Base-by-base conservation (phyloP, 2,888 invertebrate species). In the Drosophila mettleri region DNA sequence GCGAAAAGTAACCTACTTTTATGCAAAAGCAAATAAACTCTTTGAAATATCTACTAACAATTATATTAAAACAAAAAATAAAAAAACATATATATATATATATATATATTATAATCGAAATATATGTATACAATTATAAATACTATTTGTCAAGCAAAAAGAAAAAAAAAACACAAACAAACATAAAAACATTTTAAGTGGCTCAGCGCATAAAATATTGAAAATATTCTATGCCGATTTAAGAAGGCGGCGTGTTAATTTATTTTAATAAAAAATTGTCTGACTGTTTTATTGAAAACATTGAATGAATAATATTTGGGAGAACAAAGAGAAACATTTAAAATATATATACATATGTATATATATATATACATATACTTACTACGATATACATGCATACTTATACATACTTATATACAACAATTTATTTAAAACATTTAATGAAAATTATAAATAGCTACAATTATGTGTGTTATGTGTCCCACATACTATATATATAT, bases 151-250 rank as follows among this genome's bases (percentile, higher is more conserved):
- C 64, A 69, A 78, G 76, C 74, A 66, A 31, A 34, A 22, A 33
- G 4, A 14, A 74, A 78, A 68, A 27, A 27, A n/a, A 10, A 16
- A 43, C 24, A n/a, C 12, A 65, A 18, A n/a, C n/a, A n/a, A n/a
- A n/a, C n/a, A n/a, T n/a, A n/a, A 46, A 27, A 34, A 22, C 22
- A 76, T 77, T 65, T 69, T 55, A 86, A 87, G 83, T 82, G 89
- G 89, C 90, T 90, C 89, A 90, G 89, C 75, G 87, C 90, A 86
- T 82, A 81, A 87, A 78, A 85, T 85, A 89, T 89, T 86, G 49
- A 24, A 74, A 89, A 88, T 79, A 87, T 88, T 78, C 45, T 71
- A 78, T 88, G 88, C 69, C 74, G 51, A 31, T 65, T 62, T 43
- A 51, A 48, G 49, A 61, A 61, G 71, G 41, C 57, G 58, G 55